Percentiles rank a stretch among this genome's conserved stretches.
phyloP scores from a whole-genome alignment of 2,797 vertebrate genomes.

The Heterohyrax brucei region DNA sequence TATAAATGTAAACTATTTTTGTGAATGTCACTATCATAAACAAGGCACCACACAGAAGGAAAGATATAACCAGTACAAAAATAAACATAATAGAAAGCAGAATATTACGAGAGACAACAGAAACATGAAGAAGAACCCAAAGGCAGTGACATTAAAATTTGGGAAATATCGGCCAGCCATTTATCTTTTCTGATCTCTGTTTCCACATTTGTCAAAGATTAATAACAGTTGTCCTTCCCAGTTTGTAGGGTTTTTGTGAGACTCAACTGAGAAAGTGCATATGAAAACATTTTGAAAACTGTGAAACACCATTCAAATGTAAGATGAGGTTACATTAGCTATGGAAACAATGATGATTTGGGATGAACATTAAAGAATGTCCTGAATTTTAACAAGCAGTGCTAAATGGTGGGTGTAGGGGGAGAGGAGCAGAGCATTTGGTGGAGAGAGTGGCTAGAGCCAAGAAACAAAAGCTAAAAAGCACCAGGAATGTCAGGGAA shows the following conservation, averaged over 20 bases:
- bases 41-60: background rate
- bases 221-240: background rate
- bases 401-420: background rate
- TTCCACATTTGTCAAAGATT: background rate
- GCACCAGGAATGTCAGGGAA: background rate
- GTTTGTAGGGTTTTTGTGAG: background rate
- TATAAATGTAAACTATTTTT: background rate
- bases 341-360: background rate
- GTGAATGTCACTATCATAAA: background rate
- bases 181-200: constrained; percentile 3
- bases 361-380: background rate
- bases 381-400: background rate
- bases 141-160: background rate
- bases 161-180: background rate
- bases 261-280: background rate
- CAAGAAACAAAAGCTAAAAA: background rate
- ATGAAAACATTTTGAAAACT: constrained; percentile 1
- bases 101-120: background rate
- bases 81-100: background rate
- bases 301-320: constrained; percentile 35
- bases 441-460: background rate
- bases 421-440: too few species aligned
- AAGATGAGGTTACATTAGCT: background rate
- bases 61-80: constrained; percentile 5
- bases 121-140: background rate